Conservation (phyloP, 2,113 vertebrate species). For the Vulpes lagopus region DNA sequence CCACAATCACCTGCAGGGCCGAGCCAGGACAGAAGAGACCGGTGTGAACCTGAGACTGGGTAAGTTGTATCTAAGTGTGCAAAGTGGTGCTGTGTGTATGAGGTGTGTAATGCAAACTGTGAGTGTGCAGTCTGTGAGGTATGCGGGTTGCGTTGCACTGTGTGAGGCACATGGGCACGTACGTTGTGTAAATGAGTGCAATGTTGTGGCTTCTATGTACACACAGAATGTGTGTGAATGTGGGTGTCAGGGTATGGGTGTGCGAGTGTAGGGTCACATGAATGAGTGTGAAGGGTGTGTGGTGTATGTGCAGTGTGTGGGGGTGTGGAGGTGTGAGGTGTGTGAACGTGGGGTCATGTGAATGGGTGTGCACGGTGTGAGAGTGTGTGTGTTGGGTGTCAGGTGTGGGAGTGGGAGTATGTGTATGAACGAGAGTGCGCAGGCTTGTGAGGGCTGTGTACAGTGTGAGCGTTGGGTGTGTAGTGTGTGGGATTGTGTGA, state of each 20-base stretch:
- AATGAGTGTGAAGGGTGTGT: background rate
- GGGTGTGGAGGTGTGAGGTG: background rate
- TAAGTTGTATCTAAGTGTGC: background rate
- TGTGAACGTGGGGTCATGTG: too few relatives aligned
- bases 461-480: background rate
- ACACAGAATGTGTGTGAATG: background rate
- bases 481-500: background rate
- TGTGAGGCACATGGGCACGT: background rate
- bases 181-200: background rate
- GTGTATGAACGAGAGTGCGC: background rate
- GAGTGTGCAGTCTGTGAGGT: too few relatives aligned
- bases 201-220: background rate
- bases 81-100: background rate
- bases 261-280: background rate
- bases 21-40: background rate
- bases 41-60: background rate
- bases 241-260: background rate
- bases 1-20: background rate
- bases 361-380: background rate
- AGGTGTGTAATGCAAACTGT: background rate
- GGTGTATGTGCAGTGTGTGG: background rate
- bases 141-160: fast-evolving
- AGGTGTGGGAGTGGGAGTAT: too few relatives aligned
- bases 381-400: too few relatives aligned
- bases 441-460: too few relatives aligned